Base-by-base conservation (phyloP, 2,797 vertebrate genomes). In the Brotula barbata region DNA sequence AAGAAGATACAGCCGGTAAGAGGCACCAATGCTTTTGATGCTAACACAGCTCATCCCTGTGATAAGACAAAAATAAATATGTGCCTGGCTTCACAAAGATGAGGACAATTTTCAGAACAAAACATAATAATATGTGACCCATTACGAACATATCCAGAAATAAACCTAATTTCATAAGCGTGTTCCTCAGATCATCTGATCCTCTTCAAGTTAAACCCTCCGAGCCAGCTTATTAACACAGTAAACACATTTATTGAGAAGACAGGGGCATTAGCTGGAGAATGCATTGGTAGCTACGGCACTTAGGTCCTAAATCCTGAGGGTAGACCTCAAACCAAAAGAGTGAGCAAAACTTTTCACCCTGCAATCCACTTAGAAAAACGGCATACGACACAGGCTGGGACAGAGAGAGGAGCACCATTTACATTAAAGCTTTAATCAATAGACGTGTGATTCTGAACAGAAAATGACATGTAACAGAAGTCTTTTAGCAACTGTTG, bases 161-260 rank as follows among this genome's bases (percentile, higher is more conserved):
- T 46, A 40, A 71, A 66, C 60, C 69, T 56, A 59, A 71, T 78
- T 68, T 46, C 58, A 53, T 25, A 75, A 75, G 69, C 57, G 63
- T 13, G 22, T 61, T 39, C 28, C 22, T 34, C 39, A 15, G 63
- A 49, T 50, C 39, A 48, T 54, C 36, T 12, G 40, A 16, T 12
- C 37, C 23, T 15, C 6, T 31, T 50, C 20, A 42, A 81, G 65
- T 80, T 52, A 85, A 85, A 77, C 50, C 71, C 53, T 47, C 59
- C 8, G 50, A 75, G 73, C 39, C 53, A 1, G 19, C 25, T 70
- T 69, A 63, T 84, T 78, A 78, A 79, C 81, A 89, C 81, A 86
- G 71, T 68, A 79, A 85, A 83, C 76, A 89, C 78, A 71, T 90
- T 90, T 89, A 89, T 90, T 89, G 61, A 85, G 85, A 78, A 81